Evolutionary conservation across 2,888 invertebrate species (phyloP), one percentile per base, ranked within the genome.

Genomic region (Polia nebulosa): DNA sequence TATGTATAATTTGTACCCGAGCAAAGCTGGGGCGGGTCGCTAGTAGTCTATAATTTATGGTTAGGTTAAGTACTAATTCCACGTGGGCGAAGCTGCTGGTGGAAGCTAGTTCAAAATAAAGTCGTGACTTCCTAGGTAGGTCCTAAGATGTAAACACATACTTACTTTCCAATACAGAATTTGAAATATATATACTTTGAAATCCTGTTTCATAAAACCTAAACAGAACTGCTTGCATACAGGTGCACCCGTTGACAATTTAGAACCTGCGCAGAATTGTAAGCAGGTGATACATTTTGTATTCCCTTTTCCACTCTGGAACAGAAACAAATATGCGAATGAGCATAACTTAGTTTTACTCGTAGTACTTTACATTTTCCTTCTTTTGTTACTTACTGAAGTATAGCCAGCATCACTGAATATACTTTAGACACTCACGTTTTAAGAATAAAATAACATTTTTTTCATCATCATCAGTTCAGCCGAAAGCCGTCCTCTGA

Each of bases 231-330:
- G 25, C 39, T 56, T 57, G 34, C 62, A 61, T 61, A 29, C 27
- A 47, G 27, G 17, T 62, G 51, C 52, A 57, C 32, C 47, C 34
- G 62, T 41, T 63, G 52, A 71, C 72, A 76, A 57, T 76, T 63
- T 53, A 3, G 25, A 71, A 70, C 73, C 47, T 53, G 78, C 41
- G 3, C 53, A 25, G 76, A 76, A 76, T 78, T 53, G 66, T 78
- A 78, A 76, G 47, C 44, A 76, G 78, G 17, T 52, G 51, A 51
- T 72, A 65, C 22, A 74, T 59, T 77, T 77, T 59, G 25, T 66
- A 61, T 78, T 78, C 60, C 25, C 57, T 72, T 60, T 65, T 56
- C 51, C 27, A 60, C 70, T 55, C 57, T 66, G 55, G 61, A 68
- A 53, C 56, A 34, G 34, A 69, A 65, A 66, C 49, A 78, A 75